Base-by-base conservation (phyloP, 2,113 vertebrate genomes). In the Chaenogobius annularis region DNA sequence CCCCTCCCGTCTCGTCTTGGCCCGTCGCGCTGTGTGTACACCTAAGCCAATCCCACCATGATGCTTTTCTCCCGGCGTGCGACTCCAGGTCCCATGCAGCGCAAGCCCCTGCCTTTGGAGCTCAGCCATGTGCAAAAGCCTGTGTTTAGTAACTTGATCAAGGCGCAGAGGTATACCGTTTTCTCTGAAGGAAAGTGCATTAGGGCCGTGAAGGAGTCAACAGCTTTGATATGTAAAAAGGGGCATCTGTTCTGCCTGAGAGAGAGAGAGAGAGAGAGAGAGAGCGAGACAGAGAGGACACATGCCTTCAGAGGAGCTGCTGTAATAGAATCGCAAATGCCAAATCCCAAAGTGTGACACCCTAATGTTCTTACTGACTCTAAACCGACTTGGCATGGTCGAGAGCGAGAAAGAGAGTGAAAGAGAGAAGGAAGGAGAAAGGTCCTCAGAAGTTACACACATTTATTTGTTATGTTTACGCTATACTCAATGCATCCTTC, bases 191-290 rank as follows among this genome's bases (percentile, higher is more conserved):
- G 81, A 89, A 90, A 90, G 86, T 89, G 88, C 85, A 89, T 93
- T 92, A 91, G 88, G 88, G 81, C 85, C 86, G 77, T 89, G 83
- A 88, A 90, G 84, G 82, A 89, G 88, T 88, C 88, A 86, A 84
- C 85, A 82, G 85, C 91, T 93, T 93, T 92, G 90, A 93, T 91
- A 84, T 91, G 84, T 89, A 83, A 89, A 90, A 91, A 86, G 70
- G 84, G 81, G 88, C 90, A 91, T 91, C 89, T 86, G 87, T 83
- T 80, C 82, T 84, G 85, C 79, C 86, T 44, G 19, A n/a, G 50
- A 20, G 19, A n/a, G 19, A 54, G 50, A 20, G 50, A 10, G 48
- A 19, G 48, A 52, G 48, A 52, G 48, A 52, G 19, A 50, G 19
- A 48, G 15, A 17, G 44, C 82, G 80, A 77, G 83, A 79, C n/a